Evolutionary conservation across 2,797 vertebrate species (phyloP).

Genomic region (Knipowitschia caucasica): DNA sequence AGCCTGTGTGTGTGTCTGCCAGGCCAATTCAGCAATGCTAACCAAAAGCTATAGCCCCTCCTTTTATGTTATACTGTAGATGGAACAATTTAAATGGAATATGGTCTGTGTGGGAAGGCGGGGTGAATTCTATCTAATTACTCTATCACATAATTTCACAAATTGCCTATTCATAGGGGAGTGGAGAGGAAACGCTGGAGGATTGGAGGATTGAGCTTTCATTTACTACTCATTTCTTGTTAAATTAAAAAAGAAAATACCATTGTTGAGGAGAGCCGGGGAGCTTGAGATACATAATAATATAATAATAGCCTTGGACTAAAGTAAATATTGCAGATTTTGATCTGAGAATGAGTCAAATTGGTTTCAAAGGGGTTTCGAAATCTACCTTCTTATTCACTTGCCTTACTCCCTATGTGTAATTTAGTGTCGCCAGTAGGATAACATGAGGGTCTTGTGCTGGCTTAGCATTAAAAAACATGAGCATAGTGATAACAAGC

Average conservation of each 20-base stretch:
- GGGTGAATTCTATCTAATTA: slow-evolving; percentile 95
- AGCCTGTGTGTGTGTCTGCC: slow-evolving; percentile 63
- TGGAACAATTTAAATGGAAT: slow-evolving; percentile 83
- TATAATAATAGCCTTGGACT: slow-evolving; percentile 34
- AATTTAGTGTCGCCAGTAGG: background rate
- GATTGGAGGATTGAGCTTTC: slow-evolving; percentile 90
- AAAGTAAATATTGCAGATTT: slow-evolving; percentile 26
- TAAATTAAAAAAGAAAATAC: slow-evolving; percentile 97
- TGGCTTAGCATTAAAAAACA: background rate
- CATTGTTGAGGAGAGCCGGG: slow-evolving; percentile 71
- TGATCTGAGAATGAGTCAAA: slow-evolving; percentile 15
- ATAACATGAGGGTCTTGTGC: background rate
- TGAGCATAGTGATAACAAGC: background rate
- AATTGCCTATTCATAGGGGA: slow-evolving; percentile 98
- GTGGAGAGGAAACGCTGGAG: slow-evolving; percentile 86
- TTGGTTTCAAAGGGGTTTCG: slow-evolving; percentile 5
- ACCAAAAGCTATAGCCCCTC: slow-evolving; percentile 41
- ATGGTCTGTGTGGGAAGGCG: slow-evolving; percentile 36
- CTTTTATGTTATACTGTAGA: slow-evolving; percentile 57
- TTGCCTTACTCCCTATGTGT: background rate
- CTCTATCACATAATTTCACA: slow-evolving; percentile 98
- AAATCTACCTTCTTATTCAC: background rate
- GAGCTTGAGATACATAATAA: slow-evolving; percentile 23
- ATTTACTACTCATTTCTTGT: slow-evolving; percentile 96
- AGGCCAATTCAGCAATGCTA: slow-evolving; percentile 80